These are phyloP conservation scores for Pogonophryne albipinna DNA, from an alignment of 2,797 vertebrate genomes.

Conservation along the genomic window DNA sequence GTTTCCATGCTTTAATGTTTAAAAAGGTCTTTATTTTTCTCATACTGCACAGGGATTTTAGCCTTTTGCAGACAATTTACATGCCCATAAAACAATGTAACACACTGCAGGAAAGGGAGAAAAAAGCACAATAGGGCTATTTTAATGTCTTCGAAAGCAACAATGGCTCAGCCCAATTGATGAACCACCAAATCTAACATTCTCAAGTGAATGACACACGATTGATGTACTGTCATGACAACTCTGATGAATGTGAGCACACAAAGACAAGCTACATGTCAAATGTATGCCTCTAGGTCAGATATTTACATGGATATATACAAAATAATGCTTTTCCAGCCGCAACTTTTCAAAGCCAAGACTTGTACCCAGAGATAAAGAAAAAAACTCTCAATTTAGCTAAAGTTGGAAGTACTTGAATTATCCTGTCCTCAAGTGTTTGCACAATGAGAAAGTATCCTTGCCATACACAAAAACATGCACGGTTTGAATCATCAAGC, in stretches of 20 bases:
- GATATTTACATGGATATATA: not conserved
- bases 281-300: not conserved
- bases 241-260: not conserved
- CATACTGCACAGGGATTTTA: no score
- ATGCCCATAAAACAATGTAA: no score
- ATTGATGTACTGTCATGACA: not conserved
- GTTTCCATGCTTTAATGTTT: no score
- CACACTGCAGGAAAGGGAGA: no score
- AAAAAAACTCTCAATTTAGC: not conserved
- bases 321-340: not conserved
- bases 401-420: not conserved
- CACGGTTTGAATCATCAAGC: conserved; percentile 18
- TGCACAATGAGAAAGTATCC: not conserved
- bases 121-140: not conserved
- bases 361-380: not conserved
- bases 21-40: no score
- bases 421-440: not conserved
- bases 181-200: not conserved
- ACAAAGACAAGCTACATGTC: not conserved
- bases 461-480: conserved; percentile 15
- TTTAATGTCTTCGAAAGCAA: not conserved
- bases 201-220: not conserved
- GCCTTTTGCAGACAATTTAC: no score
- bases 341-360: not conserved
- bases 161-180: not conserved